These are phyloP conservation scores for Mesorhabditis spiculigera DNA, from an alignment of 2,888 invertebrate species.

Conservation along the genomic window DNA sequence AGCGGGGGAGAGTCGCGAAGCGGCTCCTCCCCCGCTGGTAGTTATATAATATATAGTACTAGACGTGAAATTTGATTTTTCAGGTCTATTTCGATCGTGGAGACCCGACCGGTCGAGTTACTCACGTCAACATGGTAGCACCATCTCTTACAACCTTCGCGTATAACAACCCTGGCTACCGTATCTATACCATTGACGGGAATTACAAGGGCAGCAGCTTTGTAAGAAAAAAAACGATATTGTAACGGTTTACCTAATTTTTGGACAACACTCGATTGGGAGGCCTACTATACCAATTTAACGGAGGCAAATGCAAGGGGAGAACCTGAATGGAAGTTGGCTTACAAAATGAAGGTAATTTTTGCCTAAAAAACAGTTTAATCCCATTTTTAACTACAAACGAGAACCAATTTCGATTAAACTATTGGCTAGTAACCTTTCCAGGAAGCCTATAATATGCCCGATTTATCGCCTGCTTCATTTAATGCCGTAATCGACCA, in stretches of 20 bases:
- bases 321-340: constrained; percentile 33
- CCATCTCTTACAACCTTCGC: constrained; percentile 76
- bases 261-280: constrained; percentile 40
- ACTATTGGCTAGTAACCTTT: neutral
- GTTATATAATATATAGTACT: too few relatives aligned
- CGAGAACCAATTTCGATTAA: neutral
- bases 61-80: neutral
- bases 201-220: constrained; percentile 64
- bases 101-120: constrained; percentile 34
- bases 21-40: too few relatives aligned
- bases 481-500: neutral
- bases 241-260: constrained; percentile 9
- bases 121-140: constrained; percentile 65
- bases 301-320: constrained; percentile 39
- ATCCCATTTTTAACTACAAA: neutral
- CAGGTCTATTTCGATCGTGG: constrained; percentile 43
- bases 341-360: constrained; percentile 26
- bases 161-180: constrained; percentile 80
- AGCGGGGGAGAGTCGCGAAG: too few relatives aligned
- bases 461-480: neutral
- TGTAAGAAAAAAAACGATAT: constrained; percentile 18
- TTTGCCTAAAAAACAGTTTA: neutral
- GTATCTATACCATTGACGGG: constrained; percentile 91
- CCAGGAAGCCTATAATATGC: neutral
- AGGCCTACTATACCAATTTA: constrained; percentile 43